These are phyloP conservation scores for Callopanchax toddi DNA, from an alignment of 2,113 vertebrate species.

Conservation along the genomic window DNA sequence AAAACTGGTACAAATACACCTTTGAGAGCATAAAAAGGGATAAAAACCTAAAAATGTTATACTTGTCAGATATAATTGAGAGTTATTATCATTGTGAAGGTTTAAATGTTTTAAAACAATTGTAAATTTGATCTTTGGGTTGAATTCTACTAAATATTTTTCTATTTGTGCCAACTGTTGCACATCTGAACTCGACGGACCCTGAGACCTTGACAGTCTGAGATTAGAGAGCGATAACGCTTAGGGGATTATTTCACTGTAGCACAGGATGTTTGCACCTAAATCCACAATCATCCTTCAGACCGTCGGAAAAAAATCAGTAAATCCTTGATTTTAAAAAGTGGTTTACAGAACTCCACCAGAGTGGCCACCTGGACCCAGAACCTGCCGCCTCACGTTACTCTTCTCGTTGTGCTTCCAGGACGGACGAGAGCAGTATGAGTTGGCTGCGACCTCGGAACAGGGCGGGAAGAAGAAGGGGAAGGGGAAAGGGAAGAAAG, in stretches of 20 bases:
- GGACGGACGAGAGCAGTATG: slow-evolving; percentile 96
- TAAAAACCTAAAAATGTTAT: too few relatives aligned
- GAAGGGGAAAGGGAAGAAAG: slow-evolving; percentile 84
- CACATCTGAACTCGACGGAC: background rate
- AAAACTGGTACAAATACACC: too few relatives aligned
- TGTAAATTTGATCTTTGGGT: too few relatives aligned
- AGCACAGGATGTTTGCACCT: background rate
- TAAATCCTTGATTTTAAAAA: background rate
- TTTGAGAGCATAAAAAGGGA: too few relatives aligned
- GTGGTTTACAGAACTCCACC: background rate
- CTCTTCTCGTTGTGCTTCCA: slow-evolving; percentile 46
- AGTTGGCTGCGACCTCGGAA: slow-evolving; percentile 94
- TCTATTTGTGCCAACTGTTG: background rate
- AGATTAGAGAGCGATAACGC: background rate
- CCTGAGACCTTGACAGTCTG: too few relatives aligned
- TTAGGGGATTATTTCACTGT: background rate
- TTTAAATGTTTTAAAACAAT: too few relatives aligned
- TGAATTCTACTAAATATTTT: background rate
- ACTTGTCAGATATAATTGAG: too few relatives aligned
- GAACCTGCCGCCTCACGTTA: background rate
- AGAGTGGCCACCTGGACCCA: too few relatives aligned
- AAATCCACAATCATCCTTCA: background rate
- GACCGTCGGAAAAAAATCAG: background rate
- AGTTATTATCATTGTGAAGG: too few relatives aligned
- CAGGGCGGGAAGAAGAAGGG: slow-evolving; percentile 85